Percentiles rank a stretch among this genome's conserved stretches.
Evolutionary conservation across 2,113 vertebrate genomes (phyloP).

Genomic region (Lophochroa leadbeateri): DNA sequence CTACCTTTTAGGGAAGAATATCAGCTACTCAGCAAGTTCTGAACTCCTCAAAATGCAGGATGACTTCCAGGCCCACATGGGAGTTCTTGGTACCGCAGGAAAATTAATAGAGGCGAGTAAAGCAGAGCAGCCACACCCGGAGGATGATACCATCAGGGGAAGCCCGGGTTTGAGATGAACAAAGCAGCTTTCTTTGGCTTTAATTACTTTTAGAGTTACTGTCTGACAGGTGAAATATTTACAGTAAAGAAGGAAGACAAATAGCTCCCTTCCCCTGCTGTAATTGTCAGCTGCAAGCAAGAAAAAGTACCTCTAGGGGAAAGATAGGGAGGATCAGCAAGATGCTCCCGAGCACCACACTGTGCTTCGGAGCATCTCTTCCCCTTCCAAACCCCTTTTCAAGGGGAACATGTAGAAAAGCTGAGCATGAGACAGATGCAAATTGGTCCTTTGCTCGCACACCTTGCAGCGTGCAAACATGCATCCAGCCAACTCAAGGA

Average conservation of each 20-base stretch:
- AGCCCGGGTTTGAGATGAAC: background rate
- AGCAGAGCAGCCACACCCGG: background rate
- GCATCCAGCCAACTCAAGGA: background rate
- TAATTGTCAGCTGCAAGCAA: background rate
- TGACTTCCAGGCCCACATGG: background rate
- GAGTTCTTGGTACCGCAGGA: background rate
- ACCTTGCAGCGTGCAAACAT: fast-evolving
- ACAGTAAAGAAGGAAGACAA: background rate
- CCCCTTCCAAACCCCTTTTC: background rate
- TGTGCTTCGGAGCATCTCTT: background rate
- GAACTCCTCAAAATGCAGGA: background rate
- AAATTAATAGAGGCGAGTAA: background rate
- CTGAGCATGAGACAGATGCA: background rate
- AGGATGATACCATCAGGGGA: background rate
- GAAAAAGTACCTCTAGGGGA: background rate
- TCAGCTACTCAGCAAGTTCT: background rate
- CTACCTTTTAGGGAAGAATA: background rate
- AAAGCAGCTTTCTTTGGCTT: background rate
- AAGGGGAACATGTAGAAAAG: background rate
- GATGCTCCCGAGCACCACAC: background rate
- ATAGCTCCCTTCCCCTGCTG: background rate
- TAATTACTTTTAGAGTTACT: background rate
- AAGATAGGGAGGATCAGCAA: fast-evolving
- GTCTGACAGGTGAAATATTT: background rate
- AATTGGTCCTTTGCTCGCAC: background rate